Percentiles rank a stretch among this genome's conserved stretches.
Conservation (phyloP, 2,113 vertebrate genomes). For the Pungitius pungitius region DNA sequence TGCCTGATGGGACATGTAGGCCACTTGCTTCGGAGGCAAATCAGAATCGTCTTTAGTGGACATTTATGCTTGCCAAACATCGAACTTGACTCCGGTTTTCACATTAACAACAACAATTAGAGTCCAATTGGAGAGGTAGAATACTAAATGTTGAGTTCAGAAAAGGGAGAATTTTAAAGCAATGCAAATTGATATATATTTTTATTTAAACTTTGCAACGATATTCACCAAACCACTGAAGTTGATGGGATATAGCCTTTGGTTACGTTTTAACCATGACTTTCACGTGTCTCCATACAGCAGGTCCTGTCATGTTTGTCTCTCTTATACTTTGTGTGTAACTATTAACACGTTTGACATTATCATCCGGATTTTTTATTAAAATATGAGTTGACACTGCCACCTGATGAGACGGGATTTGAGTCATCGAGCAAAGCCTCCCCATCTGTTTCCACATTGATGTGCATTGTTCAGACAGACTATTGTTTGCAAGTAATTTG, state of each 20-base stretch:
- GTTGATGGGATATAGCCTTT: neutral
- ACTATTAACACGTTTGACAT: neutral
- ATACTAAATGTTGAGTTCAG: neutral
- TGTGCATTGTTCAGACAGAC: neutral
- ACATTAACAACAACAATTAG: no score
- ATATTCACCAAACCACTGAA: neutral
- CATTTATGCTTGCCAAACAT: no score
- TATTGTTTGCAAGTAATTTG: neutral
- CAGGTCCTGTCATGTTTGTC: neutral
- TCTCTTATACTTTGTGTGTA: neutral
- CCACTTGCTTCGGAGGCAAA: fast-evolving
- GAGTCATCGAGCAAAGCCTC: neutral
- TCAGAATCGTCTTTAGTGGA: no score
- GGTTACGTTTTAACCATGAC: neutral
- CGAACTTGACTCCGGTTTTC: no score
- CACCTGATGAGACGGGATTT: neutral
- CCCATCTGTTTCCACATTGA: slow-evolving; percentile 13
- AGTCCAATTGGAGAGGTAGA: no score
- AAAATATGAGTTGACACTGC: neutral
- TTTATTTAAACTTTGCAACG: neutral
- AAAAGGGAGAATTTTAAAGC: neutral
- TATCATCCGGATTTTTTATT: neutral
- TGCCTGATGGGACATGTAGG: slow-evolving; percentile 66
- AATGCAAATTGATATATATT: no score
- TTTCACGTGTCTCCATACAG: neutral